Evolutionary conservation across 2,113 vertebrate species (phyloP), one percentile per base, ranked within the genome.

Genomic region (Neolamprologus devosi): DNA sequence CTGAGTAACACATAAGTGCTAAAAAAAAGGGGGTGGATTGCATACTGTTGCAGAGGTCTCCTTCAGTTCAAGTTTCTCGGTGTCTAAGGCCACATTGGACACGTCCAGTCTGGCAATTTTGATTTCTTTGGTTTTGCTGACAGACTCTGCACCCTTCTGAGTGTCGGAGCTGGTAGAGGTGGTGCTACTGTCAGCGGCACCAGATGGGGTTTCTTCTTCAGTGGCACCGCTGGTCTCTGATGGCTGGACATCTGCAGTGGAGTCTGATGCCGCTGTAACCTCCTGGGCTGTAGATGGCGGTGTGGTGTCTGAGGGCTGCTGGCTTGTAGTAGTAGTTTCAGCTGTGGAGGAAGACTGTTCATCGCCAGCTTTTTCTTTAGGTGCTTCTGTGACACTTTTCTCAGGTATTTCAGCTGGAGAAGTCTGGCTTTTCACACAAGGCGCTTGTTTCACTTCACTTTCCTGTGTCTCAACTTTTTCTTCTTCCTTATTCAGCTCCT

Each of bases 81-180:
- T 99, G 95, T 99, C 99, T 13, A 97, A 96, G 88, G 98, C 98
- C 91, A 99, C 98, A 84, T 96, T 99, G 73, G 98, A 97, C 94
- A 98, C 99, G 86, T 99, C 98, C 88, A 99, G 96, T 63, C 96
- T 97, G 45, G 98, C 98, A 0, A 99, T 99, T 95, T 96, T 98
- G 60, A 96, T 98, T 73, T 98, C 98, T 95, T 96, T 96, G 91
- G 95, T 55, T 90, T 95, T 96, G 88, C 90, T 47, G 85, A 86
- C 82, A 37, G 91, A 40, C 53, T 93, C 92, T 5, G 60, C 11
- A 2, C 70, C 82, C 55, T 89, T 95, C 82, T 21, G 91, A 35
- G 63, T 37, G 54, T 85, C 78, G 19, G 89, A 49, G 86, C 19
- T 91, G 45, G 37, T 73, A 45, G 68, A 37, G 33, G 88, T 80